phyloP scores from a whole-genome alignment of 2,797 vertebrate genomes.

The Oreochromis mossambicus region DNA sequence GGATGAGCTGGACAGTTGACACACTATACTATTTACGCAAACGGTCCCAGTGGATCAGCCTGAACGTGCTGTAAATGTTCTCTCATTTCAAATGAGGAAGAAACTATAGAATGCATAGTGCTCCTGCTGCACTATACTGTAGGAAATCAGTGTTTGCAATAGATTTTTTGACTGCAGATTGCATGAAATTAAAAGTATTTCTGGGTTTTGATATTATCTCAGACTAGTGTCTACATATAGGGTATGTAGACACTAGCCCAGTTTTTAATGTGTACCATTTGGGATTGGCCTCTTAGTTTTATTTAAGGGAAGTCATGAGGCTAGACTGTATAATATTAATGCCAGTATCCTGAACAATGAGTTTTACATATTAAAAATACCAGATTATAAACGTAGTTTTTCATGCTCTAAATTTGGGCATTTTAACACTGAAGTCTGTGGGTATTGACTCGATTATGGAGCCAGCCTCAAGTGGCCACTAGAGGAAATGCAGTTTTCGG shows the following conservation, averaged over 20 bases:
- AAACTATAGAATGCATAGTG: neutral
- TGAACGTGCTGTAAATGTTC: neutral
- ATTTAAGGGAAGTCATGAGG: neutral
- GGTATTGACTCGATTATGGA: neutral
- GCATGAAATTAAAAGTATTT: neutral
- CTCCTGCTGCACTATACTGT: neutral
- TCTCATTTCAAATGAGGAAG: neutral
- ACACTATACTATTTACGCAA: constrained; percentile 20
- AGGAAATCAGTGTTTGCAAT: neutral
- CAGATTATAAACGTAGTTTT: neutral
- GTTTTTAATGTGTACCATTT: neutral
- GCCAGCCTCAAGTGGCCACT: neutral
- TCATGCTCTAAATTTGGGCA: neutral
- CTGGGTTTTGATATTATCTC: neutral
- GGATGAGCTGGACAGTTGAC: constrained; percentile 27
- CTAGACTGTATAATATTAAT: neutral
- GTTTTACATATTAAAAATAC: neutral
- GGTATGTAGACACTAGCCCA: neutral
- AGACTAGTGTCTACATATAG: neutral
- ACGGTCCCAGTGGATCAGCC: constrained; percentile 1
- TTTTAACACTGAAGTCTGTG: neutral
- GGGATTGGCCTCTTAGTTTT: neutral
- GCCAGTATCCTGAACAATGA: neutral
- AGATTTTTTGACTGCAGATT: neutral
- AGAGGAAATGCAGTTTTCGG: neutral